A percentile compares a stretch with the other conserved stretches of the same genome.
These are phyloP conservation scores for Chlorospingus flavigularis DNA, from an alignment of 2,797 vertebrate species.

Conservation along the genomic window DNA sequence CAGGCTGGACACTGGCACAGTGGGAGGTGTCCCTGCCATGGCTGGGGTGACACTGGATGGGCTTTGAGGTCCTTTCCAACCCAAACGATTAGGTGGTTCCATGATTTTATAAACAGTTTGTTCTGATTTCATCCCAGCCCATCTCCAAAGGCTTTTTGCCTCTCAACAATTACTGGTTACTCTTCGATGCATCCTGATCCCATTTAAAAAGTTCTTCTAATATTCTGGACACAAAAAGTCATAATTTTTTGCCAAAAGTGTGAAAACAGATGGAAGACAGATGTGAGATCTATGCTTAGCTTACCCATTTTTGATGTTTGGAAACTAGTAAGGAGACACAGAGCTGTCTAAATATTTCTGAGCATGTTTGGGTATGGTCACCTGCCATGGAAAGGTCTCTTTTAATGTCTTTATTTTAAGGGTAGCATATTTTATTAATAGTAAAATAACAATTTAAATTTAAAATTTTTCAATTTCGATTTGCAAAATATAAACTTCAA, in stretches of 20 bases:
- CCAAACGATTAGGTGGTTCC: background rate
- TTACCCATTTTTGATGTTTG: background rate
- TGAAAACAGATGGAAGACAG: background rate
- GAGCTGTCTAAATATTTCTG: background rate
- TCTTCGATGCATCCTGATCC: background rate
- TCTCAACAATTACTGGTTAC: background rate
- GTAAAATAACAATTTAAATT: background rate
- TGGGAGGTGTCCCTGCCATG: background rate
- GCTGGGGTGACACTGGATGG: background rate
- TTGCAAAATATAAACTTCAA: background rate
- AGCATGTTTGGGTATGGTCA: rapidly evolving
- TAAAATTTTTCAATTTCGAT: background rate
- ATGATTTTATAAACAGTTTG: background rate
- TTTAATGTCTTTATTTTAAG: background rate
- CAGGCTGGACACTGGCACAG: background rate
- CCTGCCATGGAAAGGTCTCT: rapidly evolving
- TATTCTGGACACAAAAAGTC: background rate
- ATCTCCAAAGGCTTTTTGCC: background rate
- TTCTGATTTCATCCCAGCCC: background rate
- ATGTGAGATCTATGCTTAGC: background rate
- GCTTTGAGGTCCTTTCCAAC: rapidly evolving
- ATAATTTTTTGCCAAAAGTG: background rate
- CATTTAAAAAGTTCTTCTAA: background rate
- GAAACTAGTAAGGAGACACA: too few relatives aligned
- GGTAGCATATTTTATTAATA: background rate